These are phyloP conservation scores for Anoplolepis gracilipes DNA, from an alignment of 1,140 invertebrate species.

Conservation along the genomic window DNA sequence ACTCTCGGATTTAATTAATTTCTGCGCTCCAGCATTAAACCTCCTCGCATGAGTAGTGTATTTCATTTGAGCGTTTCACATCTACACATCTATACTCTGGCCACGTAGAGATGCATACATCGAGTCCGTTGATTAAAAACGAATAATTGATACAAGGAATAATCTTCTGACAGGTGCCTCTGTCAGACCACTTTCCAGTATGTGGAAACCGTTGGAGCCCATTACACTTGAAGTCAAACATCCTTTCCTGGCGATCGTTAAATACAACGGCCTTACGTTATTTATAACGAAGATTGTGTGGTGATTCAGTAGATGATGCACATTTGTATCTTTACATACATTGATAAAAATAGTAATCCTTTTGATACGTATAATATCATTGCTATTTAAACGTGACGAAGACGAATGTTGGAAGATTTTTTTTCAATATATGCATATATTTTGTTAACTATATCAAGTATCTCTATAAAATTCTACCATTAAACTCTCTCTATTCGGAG, in stretches of 20 bases:
- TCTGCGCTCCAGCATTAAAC: not conserved
- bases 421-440: not conserved
- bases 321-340: not conserved
- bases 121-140: not conserved
- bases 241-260: slow-evolving; percentile 67
- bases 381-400: not conserved
- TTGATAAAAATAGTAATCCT: slow-evolving; percentile 1
- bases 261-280: slow-evolving; percentile 9
- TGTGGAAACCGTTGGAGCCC: slow-evolving; percentile 67
- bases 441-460: not conserved
- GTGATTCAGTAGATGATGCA: not conserved
- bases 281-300: not conserved
- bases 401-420: not conserved
- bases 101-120: not conserved
- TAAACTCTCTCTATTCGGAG: not conserved
- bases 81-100: not conserved
- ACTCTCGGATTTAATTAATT: not conserved
- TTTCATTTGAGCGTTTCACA: not conserved
- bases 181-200: slow-evolving; percentile 68
- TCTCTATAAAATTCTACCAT: too few species aligned
- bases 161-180: slow-evolving; percentile 66
- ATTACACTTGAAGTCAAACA: slow-evolving; percentile 64
- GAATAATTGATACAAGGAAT: slow-evolving; percentile 36
- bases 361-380: not conserved
- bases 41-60: slow-evolving; percentile 10